Percentiles rank a stretch among this genome's conserved stretches.
Conservation (phyloP, 1,140 invertebrate species). For the Theocolax elegans region DNA sequence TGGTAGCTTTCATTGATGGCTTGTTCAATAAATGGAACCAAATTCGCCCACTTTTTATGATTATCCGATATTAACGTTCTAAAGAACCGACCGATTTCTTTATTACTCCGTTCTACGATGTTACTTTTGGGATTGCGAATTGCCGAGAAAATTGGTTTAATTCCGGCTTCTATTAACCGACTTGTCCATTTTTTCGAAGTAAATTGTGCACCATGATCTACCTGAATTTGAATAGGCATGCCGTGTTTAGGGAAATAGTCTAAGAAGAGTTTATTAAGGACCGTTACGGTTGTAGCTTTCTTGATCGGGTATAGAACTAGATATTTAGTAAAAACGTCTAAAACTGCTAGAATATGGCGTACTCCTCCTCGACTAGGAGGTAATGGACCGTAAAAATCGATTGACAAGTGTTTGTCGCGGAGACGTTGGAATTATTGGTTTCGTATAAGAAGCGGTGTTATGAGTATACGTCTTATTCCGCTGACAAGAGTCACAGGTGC, state of each 20-base stretch:
- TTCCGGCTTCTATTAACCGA: neutral
- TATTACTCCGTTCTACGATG: slow-evolving; percentile 53
- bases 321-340: slow-evolving; percentile 20
- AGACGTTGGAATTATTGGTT: neutral
- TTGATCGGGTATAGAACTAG: slow-evolving; percentile 32
- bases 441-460: neutral
- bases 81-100: slow-evolving; percentile 46
- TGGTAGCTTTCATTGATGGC: neutral
- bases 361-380: neutral
- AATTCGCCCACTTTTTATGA: slow-evolving; percentile 12
- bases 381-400: neutral
- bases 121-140: slow-evolving; percentile 57
- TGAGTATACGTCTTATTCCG: neutral
- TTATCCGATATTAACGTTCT: slow-evolving; percentile 24
- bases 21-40: neutral
- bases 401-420: neutral
- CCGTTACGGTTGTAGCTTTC: neutral
- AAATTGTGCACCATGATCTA: slow-evolving; percentile 60
- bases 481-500: neutral
- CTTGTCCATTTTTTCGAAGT: slow-evolving; percentile 27
- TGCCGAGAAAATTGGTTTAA: slow-evolving; percentile 34
- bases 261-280: neutral
- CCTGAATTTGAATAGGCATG: slow-evolving; percentile 50
- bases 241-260: slow-evolving; percentile 39
- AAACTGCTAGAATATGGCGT: neutral